phyloP scores from a whole-genome alignment of 2,888 invertebrate genomes.

The Subacronicta megacephala region DNA sequence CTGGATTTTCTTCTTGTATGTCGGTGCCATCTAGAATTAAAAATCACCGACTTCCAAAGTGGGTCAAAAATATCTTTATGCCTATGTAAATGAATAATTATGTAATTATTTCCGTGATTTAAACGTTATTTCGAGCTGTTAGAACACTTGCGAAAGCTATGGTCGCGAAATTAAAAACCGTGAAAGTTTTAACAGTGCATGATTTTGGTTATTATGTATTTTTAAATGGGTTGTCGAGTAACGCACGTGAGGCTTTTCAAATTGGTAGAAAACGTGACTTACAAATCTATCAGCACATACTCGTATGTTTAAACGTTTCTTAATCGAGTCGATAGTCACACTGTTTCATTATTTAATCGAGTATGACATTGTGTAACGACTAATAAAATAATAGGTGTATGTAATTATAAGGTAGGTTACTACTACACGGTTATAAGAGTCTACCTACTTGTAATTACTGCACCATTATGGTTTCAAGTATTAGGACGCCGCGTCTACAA shows the following conservation, averaged over 20 bases:
- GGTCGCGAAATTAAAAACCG: neutral
- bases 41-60: too few species aligned
- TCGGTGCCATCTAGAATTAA: too few species aligned
- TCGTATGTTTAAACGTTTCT: neutral
- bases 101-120: too few species aligned
- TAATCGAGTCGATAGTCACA: constrained; percentile 10
- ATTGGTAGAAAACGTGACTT: constrained; percentile 27
- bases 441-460: constrained; percentile 15
- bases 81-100: too few species aligned
- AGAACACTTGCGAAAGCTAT: neutral
- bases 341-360: constrained; percentile 14
- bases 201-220: too few species aligned
- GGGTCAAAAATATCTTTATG: too few species aligned
- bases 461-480: constrained; percentile 16
- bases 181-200: neutral
- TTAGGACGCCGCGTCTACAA: neutral
- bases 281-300: neutral
- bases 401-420: constrained; percentile 1
- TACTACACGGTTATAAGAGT: constrained; percentile 2
- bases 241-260: neutral
- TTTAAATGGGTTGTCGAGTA: too few species aligned
- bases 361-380: constrained; percentile 12
- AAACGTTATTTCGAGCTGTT: neutral
- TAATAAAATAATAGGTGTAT: constrained; percentile 11
- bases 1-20: too few species aligned